phyloP scores from a whole-genome alignment of 2,888 invertebrate species.

The Chrysotoxum bicinctum region DNA sequence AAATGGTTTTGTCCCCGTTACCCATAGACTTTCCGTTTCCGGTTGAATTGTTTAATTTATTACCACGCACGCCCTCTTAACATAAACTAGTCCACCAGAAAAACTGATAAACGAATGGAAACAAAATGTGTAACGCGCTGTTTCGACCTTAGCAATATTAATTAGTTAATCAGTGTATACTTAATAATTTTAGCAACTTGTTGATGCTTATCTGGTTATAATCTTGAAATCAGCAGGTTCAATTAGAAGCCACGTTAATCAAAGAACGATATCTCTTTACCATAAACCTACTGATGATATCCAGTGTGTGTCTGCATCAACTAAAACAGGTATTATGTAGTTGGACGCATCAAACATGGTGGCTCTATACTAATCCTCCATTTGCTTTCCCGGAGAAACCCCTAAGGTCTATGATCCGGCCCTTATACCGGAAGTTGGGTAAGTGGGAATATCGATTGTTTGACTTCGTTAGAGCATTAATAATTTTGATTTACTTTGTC shows the following conservation, averaged over 20 bases:
- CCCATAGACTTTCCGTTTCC: too few species aligned
- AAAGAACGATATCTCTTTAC: neutral
- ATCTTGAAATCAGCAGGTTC: constrained; percentile 24
- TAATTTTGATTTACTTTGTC: constrained; percentile 55
- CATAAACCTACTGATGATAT: constrained; percentile 42
- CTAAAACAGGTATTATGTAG: neutral
- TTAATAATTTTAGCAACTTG: constrained; percentile 51
- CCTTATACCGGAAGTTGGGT: constrained; percentile 42
- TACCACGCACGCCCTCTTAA: too few species aligned
- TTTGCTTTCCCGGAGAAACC: constrained; percentile 40
- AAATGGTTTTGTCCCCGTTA: too few species aligned
- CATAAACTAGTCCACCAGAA: too few species aligned
- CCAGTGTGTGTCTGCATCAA: constrained; percentile 39
- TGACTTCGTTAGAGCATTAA: constrained; percentile 51
- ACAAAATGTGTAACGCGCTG: constrained; percentile 61
- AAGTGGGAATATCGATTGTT: constrained; percentile 56
- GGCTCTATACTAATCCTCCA: neutral
- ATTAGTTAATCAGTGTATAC: constrained; percentile 20
- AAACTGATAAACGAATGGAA: neutral
- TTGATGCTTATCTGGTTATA: constrained; percentile 28
- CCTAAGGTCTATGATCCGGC: neutral
- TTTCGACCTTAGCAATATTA: constrained; percentile 56
- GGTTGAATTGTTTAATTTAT: too few species aligned
- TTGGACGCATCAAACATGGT: too few species aligned
- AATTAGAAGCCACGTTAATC: neutral